A percentile compares a stretch with the other conserved stretches of the same genome.
These are phyloP conservation scores for Phymastichus coffea DNA, from an alignment of 1,140 invertebrate genomes.

Conservation along the genomic window DNA sequence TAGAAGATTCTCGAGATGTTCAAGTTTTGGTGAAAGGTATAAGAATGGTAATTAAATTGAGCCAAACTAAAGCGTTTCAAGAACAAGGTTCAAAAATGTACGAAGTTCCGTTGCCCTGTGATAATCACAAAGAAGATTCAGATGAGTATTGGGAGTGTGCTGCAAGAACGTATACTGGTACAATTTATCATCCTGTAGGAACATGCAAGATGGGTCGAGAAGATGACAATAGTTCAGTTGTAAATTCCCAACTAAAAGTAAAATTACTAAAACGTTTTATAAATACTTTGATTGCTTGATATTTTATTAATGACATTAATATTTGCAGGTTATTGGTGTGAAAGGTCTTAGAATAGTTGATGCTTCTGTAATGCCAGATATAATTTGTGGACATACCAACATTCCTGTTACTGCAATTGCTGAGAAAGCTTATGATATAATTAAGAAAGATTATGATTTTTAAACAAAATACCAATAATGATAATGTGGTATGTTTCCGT, in stretches of 20 bases:
- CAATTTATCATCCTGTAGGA: background rate
- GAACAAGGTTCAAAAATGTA: background rate
- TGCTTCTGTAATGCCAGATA: background rate
- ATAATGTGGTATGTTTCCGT: no score
- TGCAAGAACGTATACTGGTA: background rate
- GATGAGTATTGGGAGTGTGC: slow-evolving; percentile 3
- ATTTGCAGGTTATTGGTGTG: background rate
- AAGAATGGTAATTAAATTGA: background rate
- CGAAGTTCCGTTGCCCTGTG: background rate
- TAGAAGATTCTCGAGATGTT: background rate
- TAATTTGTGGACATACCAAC: background rate
- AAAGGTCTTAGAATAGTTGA: background rate
- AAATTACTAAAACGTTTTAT: background rate
- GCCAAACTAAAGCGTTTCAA: background rate
- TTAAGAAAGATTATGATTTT: slow-evolving; percentile 5
- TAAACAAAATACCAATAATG: no score
- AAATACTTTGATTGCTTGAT: background rate
- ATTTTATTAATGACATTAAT: background rate
- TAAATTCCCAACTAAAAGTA: background rate
- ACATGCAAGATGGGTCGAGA: background rate
- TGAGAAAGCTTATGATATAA: background rate
- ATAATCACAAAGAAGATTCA: background rate
- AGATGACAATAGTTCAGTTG: background rate
- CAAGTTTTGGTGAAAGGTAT: background rate
- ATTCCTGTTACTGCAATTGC: background rate